phyloP scores from a whole-genome alignment of 2,797 vertebrate genomes.

The Bryconaethiops microstoma region DNA sequence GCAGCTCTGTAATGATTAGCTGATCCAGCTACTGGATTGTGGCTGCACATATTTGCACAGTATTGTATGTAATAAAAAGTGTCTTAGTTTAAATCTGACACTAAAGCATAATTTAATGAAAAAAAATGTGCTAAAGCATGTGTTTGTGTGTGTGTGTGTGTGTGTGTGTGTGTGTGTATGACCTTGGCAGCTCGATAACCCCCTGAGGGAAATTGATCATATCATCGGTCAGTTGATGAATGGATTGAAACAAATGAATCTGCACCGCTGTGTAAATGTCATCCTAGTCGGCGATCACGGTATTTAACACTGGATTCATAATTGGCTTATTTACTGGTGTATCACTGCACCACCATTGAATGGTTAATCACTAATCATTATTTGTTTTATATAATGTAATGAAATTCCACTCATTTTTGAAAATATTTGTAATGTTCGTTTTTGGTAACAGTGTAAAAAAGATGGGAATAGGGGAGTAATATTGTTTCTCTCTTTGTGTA shows the following conservation, averaged over 20 bases:
- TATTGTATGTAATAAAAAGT: too few species aligned
- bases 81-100: too few species aligned
- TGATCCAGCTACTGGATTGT: too few species aligned
- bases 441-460: neutral
- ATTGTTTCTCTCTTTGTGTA: neutral
- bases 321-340: too few species aligned
- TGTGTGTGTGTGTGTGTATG: constrained; percentile 5
- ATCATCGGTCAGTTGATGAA: constrained; percentile 96
- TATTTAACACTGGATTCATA: too few species aligned
- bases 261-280: constrained; percentile 94
- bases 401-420: neutral
- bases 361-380: too few species aligned
- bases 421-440: neutral
- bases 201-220: constrained; percentile 91
- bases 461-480: too few species aligned
- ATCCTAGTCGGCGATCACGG: constrained; percentile 97
- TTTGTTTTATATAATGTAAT: too few species aligned
- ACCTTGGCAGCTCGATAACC: constrained; percentile 85
- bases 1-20: too few species aligned
- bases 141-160: constrained; percentile 14
- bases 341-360: too few species aligned
- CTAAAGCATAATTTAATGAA: neutral
- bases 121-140: neutral
- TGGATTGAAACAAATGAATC: constrained; percentile 93
- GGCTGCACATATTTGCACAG: too few species aligned